phyloP scores from a whole-genome alignment of 2,797 vertebrate genomes.

The Rhinogobio ventralis region DNA sequence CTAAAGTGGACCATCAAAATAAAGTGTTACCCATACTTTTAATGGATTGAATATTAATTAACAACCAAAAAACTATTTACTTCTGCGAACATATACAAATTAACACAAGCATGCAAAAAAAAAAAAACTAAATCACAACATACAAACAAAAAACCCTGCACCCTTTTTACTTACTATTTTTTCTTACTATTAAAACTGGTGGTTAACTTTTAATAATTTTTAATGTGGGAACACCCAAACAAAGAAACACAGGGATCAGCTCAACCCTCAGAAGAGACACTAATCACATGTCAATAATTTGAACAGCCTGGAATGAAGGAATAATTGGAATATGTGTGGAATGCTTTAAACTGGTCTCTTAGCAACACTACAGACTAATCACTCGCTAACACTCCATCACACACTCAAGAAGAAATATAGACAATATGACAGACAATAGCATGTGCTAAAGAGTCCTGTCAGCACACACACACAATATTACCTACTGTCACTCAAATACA shows the following conservation, averaged over 20 bases:
- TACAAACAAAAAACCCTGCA: neutral
- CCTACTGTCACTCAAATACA: slow-evolving; percentile 1
- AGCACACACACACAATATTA: slow-evolving; percentile 21
- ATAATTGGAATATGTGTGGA: slow-evolving; percentile 71
- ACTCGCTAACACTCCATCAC: slow-evolving; percentile 61
- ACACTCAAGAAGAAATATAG: slow-evolving; percentile 19
- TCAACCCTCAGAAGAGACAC: slow-evolving; percentile 54
- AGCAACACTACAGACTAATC: slow-evolving; percentile 70
- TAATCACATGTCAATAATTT: slow-evolving; percentile 78
- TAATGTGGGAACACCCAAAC: slow-evolving; percentile 26
- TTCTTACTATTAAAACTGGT: neutral
- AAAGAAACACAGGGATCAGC: slow-evolving; percentile 27
- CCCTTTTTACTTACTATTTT: neutral
- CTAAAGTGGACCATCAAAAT: neutral
- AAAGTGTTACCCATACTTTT: neutral
- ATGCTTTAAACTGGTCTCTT: slow-evolving; percentile 75
- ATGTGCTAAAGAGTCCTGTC: slow-evolving; percentile 31
- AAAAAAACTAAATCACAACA: neutral
- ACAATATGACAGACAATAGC: neutral
- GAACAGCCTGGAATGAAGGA: slow-evolving; percentile 71
- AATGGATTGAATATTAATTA: neutral
- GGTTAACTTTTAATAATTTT: neutral
- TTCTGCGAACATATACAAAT: neutral
- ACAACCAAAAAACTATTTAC: neutral
- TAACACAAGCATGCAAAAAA: neutral